phyloP scores from a whole-genome alignment of 2,888 invertebrate species.

The Thyatira batis region DNA sequence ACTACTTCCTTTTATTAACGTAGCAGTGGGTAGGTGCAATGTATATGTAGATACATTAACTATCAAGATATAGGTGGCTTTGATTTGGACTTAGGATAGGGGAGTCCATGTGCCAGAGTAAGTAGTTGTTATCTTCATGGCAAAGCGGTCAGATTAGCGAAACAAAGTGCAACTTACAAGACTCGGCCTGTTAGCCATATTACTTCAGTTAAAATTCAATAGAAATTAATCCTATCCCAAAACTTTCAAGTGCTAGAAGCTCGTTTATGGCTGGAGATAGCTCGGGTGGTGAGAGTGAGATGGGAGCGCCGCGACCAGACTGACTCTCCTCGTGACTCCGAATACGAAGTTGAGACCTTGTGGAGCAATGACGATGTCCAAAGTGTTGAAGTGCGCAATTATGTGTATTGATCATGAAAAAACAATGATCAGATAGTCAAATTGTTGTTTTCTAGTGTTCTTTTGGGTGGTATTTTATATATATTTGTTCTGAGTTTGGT shows the following conservation, averaged over 20 bases:
- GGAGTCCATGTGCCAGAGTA: background rate
- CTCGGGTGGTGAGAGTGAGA: constrained; percentile 54
- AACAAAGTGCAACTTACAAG: background rate
- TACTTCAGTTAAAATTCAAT: background rate
- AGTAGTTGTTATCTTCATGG: background rate
- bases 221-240: background rate
- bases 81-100: background rate
- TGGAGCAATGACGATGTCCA: constrained; percentile 70
- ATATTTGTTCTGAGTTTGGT: background rate
- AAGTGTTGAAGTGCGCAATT: constrained; percentile 69
- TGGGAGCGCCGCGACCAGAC: constrained; percentile 55
- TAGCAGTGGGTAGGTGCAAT: no score
- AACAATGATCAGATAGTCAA: background rate
- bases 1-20: background rate
- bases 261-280: constrained; percentile 67
- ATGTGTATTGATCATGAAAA: constrained; percentile 44
- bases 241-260: constrained; percentile 48
- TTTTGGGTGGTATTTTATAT: background rate
- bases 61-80: no score
- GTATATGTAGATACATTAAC: no score
- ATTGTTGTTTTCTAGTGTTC: background rate
- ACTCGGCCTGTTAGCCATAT: no score
- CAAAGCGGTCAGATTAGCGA: background rate
- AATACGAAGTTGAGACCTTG: constrained; percentile 58
- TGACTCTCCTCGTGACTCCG: constrained; percentile 23